Evolutionary conservation across 2,797 vertebrate species (phyloP), one percentile per base, ranked within the genome.

Genomic region (Parotocinclus haroldoi): DNA sequence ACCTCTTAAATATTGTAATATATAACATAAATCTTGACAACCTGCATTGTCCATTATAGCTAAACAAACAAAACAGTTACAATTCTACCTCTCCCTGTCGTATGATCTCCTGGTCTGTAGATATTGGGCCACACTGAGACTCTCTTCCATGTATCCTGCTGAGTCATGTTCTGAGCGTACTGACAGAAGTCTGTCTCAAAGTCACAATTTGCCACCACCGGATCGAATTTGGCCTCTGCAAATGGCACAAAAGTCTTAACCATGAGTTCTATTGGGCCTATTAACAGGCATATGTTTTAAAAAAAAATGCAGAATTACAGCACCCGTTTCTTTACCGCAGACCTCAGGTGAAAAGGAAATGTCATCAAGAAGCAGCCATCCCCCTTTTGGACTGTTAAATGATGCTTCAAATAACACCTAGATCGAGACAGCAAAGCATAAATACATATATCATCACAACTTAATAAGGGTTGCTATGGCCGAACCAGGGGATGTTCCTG

Each of bases 371-470:
- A 90, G 91, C 72, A 98, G 85, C 0, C 91, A 91, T 16, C 95
- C 96, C 27, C 93, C 94, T 73, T 89, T 91, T 10, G 89, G 89
- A 49, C 94, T 94, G 77, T 91, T 98, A 80, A 98, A 98, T 52
- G 92, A 91, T 70, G 94, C 96, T 90, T 98, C 96, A 87, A 96
- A 98, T 82, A 96, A 89, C 76, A 95, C 84, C 95, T 98, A 58
- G 13, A 12, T 1, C 52, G 17, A 70, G 11, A 42, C 17, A 39
- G 53, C 45, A 44, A 16, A 51, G 72, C 8, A 55, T 7, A 59
- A 37, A 58, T 18, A 62, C 8, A 71, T 9, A 71, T 9, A 13
- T 13, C 45, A 6, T 48, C 12, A 7, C 3, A 48, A 53, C 27
- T 27, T 27, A 27, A 27, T 27, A n/a, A n/a, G n/a, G n/a, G n/a